Evolutionary conservation across 2,113 vertebrate genomes (phyloP).

Genomic region (Dolichallabes microphthalmus): DNA sequence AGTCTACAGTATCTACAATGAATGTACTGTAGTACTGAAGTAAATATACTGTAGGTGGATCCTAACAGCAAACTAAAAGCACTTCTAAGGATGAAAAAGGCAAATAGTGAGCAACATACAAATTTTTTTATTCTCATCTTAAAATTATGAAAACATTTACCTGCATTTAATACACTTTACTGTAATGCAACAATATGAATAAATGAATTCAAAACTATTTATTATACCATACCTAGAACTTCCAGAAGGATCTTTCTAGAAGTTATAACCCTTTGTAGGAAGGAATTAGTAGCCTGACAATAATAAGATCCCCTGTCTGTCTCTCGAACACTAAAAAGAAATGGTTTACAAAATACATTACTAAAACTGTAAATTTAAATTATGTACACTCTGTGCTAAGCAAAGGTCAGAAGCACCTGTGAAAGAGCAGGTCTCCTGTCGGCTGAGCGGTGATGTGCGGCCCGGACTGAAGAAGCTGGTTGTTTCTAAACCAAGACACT

Average conservation of each 20-base stretch:
- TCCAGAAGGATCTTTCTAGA: slow-evolving; percentile 64
- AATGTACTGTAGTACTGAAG: not conserved
- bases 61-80: not conserved
- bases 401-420: slow-evolving; percentile 57
- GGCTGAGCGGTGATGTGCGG: slow-evolving; percentile 49
- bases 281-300: slow-evolving; percentile 68
- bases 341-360: not conserved
- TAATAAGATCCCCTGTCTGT: slow-evolving; percentile 70
- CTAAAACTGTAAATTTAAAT: not conserved
- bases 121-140: not conserved
- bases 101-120: not conserved
- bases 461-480: slow-evolving; percentile 50
- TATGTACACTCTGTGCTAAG: not conserved
- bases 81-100: not conserved
- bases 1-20: not conserved
- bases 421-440: slow-evolving; percentile 70
- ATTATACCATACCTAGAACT: slow-evolving; percentile 64
- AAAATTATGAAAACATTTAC: not conserved
- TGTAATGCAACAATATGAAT: not conserved
- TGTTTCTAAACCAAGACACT: slow-evolving; percentile 74
- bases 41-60: not conserved
- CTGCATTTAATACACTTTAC: not conserved
- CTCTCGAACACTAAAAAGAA: slow-evolving; percentile 64
- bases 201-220: not conserved
- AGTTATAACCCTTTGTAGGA: slow-evolving; percentile 64